Base-by-base conservation (phyloP, 1,140 invertebrate species). In the Aphelinus certus region DNA sequence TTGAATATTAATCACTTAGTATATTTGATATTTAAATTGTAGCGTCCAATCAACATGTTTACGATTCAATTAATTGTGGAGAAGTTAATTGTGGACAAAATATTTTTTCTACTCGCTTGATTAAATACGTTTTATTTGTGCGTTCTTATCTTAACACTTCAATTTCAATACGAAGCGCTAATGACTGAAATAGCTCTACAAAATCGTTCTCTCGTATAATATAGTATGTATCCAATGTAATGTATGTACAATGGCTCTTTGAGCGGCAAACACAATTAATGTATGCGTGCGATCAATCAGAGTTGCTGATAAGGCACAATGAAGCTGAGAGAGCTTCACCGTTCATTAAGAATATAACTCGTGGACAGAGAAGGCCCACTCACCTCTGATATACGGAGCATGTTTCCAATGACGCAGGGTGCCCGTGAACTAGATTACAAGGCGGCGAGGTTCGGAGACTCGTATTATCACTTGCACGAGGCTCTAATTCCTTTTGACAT, bases 261-360 rank as follows among this genome's bases (percentile, higher is more conserved):
- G 51, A 70, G 57, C 61, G 57, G 48, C 57, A 47, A 3, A 51
- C 7, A 42, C 60, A 42, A 2, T 68, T 70, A 51, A 51, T 47
- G 48, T 60, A 49, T 61, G 67, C 61, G 51, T 69, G 51, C 57
- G 61, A 68, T 70, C 57, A 70, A 61, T 70, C 67, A 70, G 47
- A 60, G 7, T 51, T 70, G 67, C 49, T 60, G 60, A 61, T 70
- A 70, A 70, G 48, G 51, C 56, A 6, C 67, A 55, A 69, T 70
- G 61, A 70, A 61, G 57, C 51, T 42, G 7, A 43, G 55, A 26
- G 26, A 26, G 26, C 26, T 26, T 26, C 26, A 26, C 26, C 26
- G 26, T 26, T 26, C 26, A 26, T 26, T 26, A 61, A 70, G 49
- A 61, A 61, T 70, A 10, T 47, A 43, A 42, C 48, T 9, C 9